A percentile compares a stretch with the other conserved stretches of the same genome.
These are phyloP conservation scores for Drosophila longiperda DNA, from an alignment of 2,888 invertebrate species.

Conservation along the genomic window DNA sequence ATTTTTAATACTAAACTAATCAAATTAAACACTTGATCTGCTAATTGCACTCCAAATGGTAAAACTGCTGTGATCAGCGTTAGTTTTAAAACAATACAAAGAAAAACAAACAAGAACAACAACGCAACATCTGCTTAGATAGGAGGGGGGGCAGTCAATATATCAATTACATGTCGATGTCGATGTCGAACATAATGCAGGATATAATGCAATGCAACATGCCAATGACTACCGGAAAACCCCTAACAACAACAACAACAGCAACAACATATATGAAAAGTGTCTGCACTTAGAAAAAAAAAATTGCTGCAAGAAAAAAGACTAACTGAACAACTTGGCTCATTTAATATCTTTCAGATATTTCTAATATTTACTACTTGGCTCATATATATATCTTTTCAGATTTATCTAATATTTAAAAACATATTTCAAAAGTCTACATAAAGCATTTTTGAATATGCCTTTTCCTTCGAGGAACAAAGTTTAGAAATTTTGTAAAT, in stretches of 20 bases:
- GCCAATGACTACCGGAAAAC: constrained; percentile 68
- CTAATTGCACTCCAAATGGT: constrained; percentile 42
- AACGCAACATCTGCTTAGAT: constrained; percentile 64
- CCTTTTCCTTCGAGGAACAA: too few species aligned
- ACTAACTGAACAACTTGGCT: neutral
- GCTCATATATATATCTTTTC: neutral
- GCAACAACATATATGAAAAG: constrained; percentile 43
- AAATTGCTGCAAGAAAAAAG: rapidly evolving
- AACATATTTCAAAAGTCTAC: neutral
- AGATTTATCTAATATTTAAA: neutral
- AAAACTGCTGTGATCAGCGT: constrained; percentile 58
- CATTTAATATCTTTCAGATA: neutral
- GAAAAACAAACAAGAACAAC: constrained; percentile 66
- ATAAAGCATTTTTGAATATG: neutral
- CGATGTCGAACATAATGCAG: constrained; percentile 70
- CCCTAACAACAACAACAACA: constrained; percentile 47
- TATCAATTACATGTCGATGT: constrained; percentile 73
- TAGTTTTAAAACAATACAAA: constrained; percentile 67
- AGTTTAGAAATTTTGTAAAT: neutral
- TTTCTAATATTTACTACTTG: neutral
- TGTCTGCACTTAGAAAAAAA: constrained; percentile 19
- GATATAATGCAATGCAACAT: constrained; percentile 50
- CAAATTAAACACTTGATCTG: constrained; percentile 20
- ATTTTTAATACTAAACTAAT: neutral
- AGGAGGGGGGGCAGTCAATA: constrained; percentile 56